Percentiles rank a stretch among this genome's conserved stretches.
These are phyloP conservation scores for Clanis bilineata DNA, from an alignment of 2,888 invertebrate genomes.

Conservation along the genomic window DNA sequence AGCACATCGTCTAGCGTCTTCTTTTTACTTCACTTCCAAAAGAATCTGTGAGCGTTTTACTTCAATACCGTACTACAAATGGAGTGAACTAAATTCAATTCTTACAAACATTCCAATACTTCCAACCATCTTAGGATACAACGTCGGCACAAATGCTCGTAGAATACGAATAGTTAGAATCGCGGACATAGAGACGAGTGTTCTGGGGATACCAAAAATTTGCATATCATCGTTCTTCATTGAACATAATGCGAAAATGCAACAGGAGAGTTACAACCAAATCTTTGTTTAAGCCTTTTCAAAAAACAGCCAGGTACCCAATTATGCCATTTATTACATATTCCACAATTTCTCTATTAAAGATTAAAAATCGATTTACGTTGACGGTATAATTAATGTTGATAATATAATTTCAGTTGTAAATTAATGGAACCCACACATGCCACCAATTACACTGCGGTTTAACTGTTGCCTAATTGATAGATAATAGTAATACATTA, in stretches of 20 bases:
- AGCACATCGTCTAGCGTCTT: neutral
- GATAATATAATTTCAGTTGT: neutral
- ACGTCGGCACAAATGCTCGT: neutral
- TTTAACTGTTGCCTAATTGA: neutral
- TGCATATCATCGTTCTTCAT: neutral
- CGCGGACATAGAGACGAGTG: conserved; percentile 9
- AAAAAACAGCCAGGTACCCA: too few relatives aligned
- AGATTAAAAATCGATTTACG: too few relatives aligned
- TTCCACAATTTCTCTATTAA: too few relatives aligned
- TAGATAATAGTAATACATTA: too few relatives aligned
- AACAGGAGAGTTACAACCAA: neutral
- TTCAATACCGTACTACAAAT: conserved; percentile 8
- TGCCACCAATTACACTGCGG: neutral
- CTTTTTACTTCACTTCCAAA: conserved; percentile 2
- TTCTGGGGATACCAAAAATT: neutral
- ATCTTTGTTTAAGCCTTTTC: too few relatives aligned
- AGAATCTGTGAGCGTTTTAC: conserved; percentile 8
- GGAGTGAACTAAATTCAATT: conserved; percentile 9
- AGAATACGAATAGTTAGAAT: neutral
- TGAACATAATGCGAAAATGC: neutral
- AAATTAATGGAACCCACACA: neutral
- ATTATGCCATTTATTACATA: too few relatives aligned
- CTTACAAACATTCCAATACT: conserved; percentile 5
- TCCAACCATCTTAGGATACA: neutral
- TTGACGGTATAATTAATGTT: neutral